These are phyloP conservation scores for Phylloscopus trochilus DNA, from an alignment of 2,113 vertebrate species.

Conservation along the genomic window DNA sequence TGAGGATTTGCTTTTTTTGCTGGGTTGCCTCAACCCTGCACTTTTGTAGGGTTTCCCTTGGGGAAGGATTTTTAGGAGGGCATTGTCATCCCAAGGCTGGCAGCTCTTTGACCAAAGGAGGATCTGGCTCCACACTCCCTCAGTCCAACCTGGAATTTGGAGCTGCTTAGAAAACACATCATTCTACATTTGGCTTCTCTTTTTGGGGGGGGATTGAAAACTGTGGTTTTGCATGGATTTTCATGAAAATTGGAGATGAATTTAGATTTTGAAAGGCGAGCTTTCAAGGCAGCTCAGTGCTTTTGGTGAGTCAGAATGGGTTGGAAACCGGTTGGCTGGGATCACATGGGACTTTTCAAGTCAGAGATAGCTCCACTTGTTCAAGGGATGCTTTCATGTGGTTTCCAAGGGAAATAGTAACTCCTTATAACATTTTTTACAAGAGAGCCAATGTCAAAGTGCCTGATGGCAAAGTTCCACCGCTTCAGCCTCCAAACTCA, in stretches of 20 bases:
- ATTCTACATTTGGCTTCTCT: background rate
- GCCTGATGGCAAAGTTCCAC: background rate
- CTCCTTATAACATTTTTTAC: background rate
- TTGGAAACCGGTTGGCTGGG: background rate
- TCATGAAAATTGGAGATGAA: background rate
- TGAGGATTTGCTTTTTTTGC: background rate
- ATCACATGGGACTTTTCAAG: background rate
- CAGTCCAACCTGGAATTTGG: background rate
- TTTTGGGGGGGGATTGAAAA: background rate
- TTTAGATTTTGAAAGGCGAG: background rate
- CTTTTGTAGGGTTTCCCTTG: background rate
- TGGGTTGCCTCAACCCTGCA: background rate
- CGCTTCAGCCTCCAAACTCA: background rate
- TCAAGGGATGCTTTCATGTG: conserved; percentile 12
- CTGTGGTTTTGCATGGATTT: background rate
- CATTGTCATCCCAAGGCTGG: background rate
- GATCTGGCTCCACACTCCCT: background rate
- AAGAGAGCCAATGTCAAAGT: background rate
- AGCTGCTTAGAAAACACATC: background rate
- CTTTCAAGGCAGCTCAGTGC: background rate
- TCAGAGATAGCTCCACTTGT: background rate
- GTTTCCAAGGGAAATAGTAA: background rate
- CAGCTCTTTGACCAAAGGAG: background rate
- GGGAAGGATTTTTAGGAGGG: background rate
- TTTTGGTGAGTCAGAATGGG: background rate